Evolutionary conservation across 2,888 invertebrate genomes (phyloP), one percentile per base, ranked within the genome.

Genomic region (Harmothoe impar): DNA sequence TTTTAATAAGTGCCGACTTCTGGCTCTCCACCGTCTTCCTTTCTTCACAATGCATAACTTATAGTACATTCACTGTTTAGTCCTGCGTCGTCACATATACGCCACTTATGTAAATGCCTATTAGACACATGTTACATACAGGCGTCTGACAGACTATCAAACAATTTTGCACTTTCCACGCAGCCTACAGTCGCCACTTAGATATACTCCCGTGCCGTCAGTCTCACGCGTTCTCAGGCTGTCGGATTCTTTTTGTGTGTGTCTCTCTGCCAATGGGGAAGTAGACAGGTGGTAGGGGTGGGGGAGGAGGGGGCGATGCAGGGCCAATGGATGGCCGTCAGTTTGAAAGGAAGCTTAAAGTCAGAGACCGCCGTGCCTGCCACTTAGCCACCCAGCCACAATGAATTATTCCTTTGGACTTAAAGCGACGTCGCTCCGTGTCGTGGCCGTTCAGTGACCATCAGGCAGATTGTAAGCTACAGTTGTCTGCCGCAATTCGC

Each of bases 391-490:
- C n/a, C 5, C 72, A 72, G 31, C 29, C 72, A 72, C 72, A 72
- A 72, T 72, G 72, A 72, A 72, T 72, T 72, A 72, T 72, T 72
- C 72, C 31, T 25, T 72, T 29, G 72, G 72, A 72, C 25, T 72
- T 72, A 29, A 29, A 29, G 72, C 29, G 72, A 29, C 72, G 29
- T 29, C 29, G 72, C 7, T n/a, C 72, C 1, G 29, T 31, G 72
- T 15, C 25, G n/a, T 1, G 25, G 29, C 25, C 29, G 72, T 43
- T 43, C 43, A 43, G 43, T 43, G 43, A 43, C 10, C 43, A 43
- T 43, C 43, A 43, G 43, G 43, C 29, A 25, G 3, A 25, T 25
- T 72, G 72, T 31, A 29, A 72, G 15, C 10, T 5, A 72, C 72
- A 72, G 72, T 72, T 72, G 72, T 72, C 72, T 25, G 72, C 29